phyloP scores from a whole-genome alignment of 2,113 vertebrate genomes.

The Dendropsophus ebraccatus region DNA sequence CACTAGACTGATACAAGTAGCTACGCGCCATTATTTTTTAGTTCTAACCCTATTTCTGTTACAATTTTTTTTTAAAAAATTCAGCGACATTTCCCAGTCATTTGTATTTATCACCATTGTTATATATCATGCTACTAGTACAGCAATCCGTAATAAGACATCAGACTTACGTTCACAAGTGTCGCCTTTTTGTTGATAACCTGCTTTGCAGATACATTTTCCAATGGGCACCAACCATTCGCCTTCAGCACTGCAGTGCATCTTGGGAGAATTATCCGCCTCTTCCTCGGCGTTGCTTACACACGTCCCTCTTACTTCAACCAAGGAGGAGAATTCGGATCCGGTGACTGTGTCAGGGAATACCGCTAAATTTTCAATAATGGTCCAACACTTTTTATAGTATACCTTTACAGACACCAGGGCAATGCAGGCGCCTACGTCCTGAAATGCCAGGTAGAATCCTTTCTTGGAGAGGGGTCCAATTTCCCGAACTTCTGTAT shows the following conservation, averaged over 20 bases:
- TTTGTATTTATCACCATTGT: neutral
- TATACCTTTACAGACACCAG: conserved; percentile 99
- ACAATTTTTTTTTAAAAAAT: neutral
- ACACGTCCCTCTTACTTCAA: conserved; percentile 94
- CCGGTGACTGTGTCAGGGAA: conserved; percentile 99
- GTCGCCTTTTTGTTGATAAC: conserved; percentile 98
- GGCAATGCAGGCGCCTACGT: conserved; percentile 97
- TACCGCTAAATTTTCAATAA: conserved; percentile 98
- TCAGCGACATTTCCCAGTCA: neutral
- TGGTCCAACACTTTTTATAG: conserved; percentile 99
- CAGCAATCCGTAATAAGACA: conserved; percentile 50
- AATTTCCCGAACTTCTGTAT: conserved; percentile 97
- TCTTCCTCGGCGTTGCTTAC: conserved; percentile 95
- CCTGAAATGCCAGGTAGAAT: conserved; percentile 99
- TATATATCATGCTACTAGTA: neutral
- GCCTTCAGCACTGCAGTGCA: conserved; percentile 98
- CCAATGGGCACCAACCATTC: conserved; percentile 99
- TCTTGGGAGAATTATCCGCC: conserved; percentile 95
- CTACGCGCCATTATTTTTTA: neutral
- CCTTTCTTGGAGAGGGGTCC: conserved; percentile 94
- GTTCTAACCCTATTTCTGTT: neutral
- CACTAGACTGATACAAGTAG: neutral
- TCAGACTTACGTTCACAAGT: conserved; percentile 94
- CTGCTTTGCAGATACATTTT: conserved; percentile 98
- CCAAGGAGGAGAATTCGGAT: conserved; percentile 97